These are phyloP conservation scores for Acholoe squamosa DNA, from an alignment of 2,888 invertebrate species.

Conservation along the genomic window DNA sequence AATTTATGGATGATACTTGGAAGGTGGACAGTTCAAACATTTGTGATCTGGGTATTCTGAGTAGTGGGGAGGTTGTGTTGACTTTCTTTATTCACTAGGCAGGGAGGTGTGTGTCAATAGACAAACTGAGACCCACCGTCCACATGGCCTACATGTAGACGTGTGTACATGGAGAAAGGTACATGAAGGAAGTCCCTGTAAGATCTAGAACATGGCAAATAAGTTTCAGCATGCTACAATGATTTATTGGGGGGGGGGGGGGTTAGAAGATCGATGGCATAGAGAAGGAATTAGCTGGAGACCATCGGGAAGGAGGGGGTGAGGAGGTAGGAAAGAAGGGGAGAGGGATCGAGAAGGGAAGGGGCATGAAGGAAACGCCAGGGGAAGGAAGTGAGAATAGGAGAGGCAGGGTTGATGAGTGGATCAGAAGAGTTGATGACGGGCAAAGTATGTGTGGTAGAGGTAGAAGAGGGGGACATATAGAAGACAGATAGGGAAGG, in stretches of 20 bases:
- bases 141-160: no score
- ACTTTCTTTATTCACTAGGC: not conserved
- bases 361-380: not conserved
- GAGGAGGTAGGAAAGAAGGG: not conserved
- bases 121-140: not conserved
- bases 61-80: not conserved
- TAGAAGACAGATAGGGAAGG: no score
- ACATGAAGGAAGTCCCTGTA: no score
- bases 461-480: not conserved
- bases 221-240: no score
- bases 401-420: not conserved
- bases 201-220: no score
- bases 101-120: slow-evolving; percentile 18
- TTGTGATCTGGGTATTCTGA: not conserved
- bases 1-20: no score
- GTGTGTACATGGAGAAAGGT: no score
- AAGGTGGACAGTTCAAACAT: not conserved
- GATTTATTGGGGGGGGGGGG: not conserved
- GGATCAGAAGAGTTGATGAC: no score
- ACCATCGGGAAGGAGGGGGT: not conserved
- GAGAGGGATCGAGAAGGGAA: not conserved
- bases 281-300: not conserved
- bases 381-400: not conserved
- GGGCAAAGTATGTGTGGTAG: no score
- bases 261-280: not conserved